Evolutionary conservation across 2,888 invertebrate genomes (phyloP).

Genomic region (Psylliodes chrysocephalus): DNA sequence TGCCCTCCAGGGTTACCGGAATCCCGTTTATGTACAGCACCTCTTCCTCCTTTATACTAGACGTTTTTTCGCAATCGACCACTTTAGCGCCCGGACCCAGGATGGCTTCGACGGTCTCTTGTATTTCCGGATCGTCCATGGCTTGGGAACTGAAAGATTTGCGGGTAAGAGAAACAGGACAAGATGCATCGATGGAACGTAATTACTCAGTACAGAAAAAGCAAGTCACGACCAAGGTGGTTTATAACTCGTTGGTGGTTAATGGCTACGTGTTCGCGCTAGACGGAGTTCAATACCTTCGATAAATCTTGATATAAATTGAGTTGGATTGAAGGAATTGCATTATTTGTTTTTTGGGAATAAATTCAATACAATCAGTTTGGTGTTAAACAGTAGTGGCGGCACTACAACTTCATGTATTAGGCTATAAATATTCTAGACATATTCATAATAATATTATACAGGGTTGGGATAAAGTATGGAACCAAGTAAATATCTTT

Average conservation of each 20-base stretch:
- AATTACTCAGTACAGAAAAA: constrained; percentile 26
- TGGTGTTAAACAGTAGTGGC: too few relatives aligned
- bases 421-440: too few relatives aligned
- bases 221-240: constrained; percentile 36
- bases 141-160: constrained; percentile 28
- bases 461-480: too few relatives aligned
- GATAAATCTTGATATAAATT: not conserved
- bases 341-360: not conserved
- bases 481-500: too few relatives aligned
- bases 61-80: constrained; percentile 78
- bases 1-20: constrained; percentile 74
- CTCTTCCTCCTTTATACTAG: constrained; percentile 77
- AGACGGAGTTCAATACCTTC: not conserved
- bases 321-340: not conserved
- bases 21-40: constrained; percentile 77
- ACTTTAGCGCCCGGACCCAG: constrained; percentile 77
- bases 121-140: constrained; percentile 78
- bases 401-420: too few relatives aligned
- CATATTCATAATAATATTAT: too few relatives aligned
- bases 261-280: not conserved
- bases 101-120: constrained; percentile 79
- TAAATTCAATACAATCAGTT: too few relatives aligned
- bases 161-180: constrained; percentile 16
- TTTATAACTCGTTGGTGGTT: constrained; percentile 11
- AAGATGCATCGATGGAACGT: not conserved